Base-by-base conservation (phyloP, 1,140 invertebrate species). In the Pachyrhynchus sulphureomaculatus region DNA sequence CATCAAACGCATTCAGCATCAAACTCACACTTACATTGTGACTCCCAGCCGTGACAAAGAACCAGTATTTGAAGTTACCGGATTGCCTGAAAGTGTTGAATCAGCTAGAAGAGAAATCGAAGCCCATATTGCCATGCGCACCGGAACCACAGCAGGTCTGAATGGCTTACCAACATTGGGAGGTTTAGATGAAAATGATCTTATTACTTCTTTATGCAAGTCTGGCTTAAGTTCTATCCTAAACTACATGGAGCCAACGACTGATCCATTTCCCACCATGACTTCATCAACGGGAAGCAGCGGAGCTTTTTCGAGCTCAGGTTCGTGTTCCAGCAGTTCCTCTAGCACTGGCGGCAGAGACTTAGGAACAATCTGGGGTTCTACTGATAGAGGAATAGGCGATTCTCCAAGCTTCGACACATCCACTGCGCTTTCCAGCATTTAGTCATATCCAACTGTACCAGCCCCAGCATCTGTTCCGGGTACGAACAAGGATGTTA, bases 21-120 rank as follows among this genome's bases (percentile, higher is more conserved):
- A 96, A 74, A 99, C 96, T 13, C 93, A 98, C 81, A 99, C 97
- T 1, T 99, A 99, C 82, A 99, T 99, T 72, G 95, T 99, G 48
- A 99, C 97, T 0, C 96, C 97, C 4, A 95, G 92, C 51, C 85
- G 96, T 34, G 96, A 99, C 76, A 96, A 97, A 79, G 96, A 99
- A 75, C 97, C 97, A 0, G 94, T 99, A 2, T 99, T 99, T 78
- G 97, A 98, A 77, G 95, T 99, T 1, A 98, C 96, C 3, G 97
- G 97, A 0, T 78, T 98, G 62, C 94, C 95, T 0, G 95, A 98
- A 59, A 97, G 94, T 79, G 97, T 99, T 0, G 94, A 99, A 68
- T 88, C 90, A 3, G 97, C 97, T 0, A 85, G 91, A 56, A 87
- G 91, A 64, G 96, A 99, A 79, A 99, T 99, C 68, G 96, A 99